Conservation (phyloP, 30 jellyfish, hydroid and myxozoan species). For the Haliclystus octoradiatus region DNA sequence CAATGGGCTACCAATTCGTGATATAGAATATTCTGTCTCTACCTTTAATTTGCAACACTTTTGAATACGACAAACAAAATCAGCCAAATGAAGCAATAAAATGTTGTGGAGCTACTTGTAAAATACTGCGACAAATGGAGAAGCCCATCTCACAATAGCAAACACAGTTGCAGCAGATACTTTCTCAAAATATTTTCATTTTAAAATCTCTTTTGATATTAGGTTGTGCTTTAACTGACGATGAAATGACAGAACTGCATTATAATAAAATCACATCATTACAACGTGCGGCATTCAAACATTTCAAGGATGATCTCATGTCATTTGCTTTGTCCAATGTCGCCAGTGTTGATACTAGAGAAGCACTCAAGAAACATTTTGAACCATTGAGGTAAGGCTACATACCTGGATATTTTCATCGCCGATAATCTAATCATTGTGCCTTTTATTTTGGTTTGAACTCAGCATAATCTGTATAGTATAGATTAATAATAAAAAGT, state of each 20-base stretch:
- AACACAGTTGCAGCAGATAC: background rate
- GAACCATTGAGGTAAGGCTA: conserved; percentile 50
- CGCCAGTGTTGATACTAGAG: conserved; percentile 81
- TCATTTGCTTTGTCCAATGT: conserved; percentile 84
- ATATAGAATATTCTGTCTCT: no score
- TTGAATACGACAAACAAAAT: no score
- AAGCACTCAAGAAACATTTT: conserved; percentile 53
- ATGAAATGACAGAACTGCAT: conserved; percentile 81
- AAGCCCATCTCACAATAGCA: no score
- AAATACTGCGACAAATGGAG: no score
- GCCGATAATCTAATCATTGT: no score
- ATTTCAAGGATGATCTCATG: conserved; percentile 58
- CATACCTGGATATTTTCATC: background rate
- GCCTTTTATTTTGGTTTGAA: no score
- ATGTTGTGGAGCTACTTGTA: no score
- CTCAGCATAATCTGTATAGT: no score
- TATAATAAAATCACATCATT: conserved; percentile 71
- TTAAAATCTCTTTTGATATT: no score
- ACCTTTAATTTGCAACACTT: no score
- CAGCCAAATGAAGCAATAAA: no score
- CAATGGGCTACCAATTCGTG: background rate
- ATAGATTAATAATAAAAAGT: no score
- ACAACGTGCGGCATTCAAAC: conserved; percentile 87
- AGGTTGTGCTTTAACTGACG: conserved; percentile 77
- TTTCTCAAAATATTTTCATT: background rate